Conservation (phyloP, 2,113 vertebrate genomes). For the Gymnocephalus cernua region DNA sequence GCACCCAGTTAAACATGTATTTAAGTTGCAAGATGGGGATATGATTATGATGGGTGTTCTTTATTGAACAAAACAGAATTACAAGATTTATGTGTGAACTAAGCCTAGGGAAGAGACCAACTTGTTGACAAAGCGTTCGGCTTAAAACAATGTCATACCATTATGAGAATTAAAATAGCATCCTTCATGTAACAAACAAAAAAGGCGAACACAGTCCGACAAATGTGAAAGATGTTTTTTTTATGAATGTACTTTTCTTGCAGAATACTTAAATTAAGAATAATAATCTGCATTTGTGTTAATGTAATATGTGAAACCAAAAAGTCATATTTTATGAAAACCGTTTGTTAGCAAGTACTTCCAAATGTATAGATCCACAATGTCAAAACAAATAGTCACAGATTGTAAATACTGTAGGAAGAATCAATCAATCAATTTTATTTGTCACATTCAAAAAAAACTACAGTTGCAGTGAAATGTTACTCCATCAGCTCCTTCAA, state of each 20-base stretch:
- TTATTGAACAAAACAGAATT: neutral
- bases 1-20: neutral
- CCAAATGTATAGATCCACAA: neutral
- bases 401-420: too few species aligned
- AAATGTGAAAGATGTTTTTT: neutral
- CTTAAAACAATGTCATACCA: neutral
- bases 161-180: neutral
- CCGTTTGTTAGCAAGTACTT: neutral
- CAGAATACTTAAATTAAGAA: neutral
- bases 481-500: too few species aligned
- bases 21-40: neutral
- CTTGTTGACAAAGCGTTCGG: neutral
- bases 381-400: neutral
- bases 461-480: too few species aligned
- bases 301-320: neutral
- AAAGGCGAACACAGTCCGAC: neutral
- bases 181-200: neutral
- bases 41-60: neutral
- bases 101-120: neutral
- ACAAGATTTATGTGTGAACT: too few species aligned
- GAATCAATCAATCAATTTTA: too few species aligned
- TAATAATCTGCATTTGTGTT: neutral
- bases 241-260: neutral
- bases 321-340: neutral
- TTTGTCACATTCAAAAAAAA: too few species aligned